phyloP scores from a whole-genome alignment of 1,140 invertebrate genomes.

The Scylla paramamosain region DNA sequence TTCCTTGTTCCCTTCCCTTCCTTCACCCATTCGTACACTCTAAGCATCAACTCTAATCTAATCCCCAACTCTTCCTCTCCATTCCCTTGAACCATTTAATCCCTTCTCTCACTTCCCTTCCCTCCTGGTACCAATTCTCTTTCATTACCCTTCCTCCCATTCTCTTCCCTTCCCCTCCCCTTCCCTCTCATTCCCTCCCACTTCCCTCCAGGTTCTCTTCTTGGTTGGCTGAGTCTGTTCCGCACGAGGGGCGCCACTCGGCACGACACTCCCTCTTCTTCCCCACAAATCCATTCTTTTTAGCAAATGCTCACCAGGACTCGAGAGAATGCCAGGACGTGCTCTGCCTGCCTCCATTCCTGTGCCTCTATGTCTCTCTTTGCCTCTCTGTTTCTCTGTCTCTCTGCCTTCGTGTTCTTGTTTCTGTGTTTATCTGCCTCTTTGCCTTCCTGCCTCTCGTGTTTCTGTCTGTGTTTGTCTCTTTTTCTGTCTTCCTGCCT shows the following conservation, averaged over 20 bases:
- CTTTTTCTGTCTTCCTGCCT: not conserved
- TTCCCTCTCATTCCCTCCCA: not conserved
- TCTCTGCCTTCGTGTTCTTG: too few species aligned
- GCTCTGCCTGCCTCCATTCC: not conserved
- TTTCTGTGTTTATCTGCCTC: too few species aligned
- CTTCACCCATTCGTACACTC: not conserved
- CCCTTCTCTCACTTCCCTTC: too few species aligned
- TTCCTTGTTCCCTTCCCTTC: not conserved
- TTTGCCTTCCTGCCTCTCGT: too few species aligned
- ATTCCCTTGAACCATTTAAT: too few species aligned
- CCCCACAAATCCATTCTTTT: not conserved
- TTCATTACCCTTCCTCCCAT: not conserved
- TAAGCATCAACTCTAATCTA: not conserved
- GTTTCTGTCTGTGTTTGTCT: not conserved
- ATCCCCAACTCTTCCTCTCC: too few species aligned
- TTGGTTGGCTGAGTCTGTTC: not conserved
- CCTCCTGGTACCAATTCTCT: not conserved
- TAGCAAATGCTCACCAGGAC: not conserved
- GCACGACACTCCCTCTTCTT: conserved; percentile 21
- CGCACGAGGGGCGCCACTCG: not conserved
- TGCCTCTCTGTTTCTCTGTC: not conserved
- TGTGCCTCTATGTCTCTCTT: not conserved
- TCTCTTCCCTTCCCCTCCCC: not conserved
- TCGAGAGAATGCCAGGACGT: not conserved
- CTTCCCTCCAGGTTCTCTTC: not conserved